phyloP scores from a whole-genome alignment of 2,888 invertebrate genomes.

The Apeira syringaria region DNA sequence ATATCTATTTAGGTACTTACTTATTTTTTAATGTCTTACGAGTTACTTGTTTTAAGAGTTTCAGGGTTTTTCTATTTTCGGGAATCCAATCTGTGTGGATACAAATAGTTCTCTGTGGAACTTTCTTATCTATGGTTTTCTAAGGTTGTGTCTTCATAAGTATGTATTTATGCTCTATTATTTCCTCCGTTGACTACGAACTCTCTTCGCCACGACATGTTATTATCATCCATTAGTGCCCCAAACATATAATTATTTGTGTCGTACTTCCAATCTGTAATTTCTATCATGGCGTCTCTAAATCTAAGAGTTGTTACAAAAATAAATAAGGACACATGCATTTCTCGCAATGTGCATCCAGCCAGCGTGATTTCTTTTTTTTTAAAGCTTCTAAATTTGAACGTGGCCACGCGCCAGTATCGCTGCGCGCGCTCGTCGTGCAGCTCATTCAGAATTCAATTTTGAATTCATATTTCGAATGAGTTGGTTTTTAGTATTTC shows the following conservation, averaged over 20 bases:
- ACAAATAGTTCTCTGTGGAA: no score
- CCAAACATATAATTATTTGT: slow-evolving; percentile 2
- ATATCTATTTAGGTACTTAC: no score
- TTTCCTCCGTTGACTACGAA: slow-evolving; percentile 21
- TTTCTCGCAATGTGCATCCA: slow-evolving; percentile 75
- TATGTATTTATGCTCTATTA: slow-evolving; percentile 6
- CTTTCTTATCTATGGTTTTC: background rate
- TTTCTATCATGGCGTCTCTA: slow-evolving; percentile 33
- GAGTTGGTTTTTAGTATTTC: slow-evolving; percentile 13
- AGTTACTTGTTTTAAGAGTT: no score
- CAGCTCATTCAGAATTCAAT: slow-evolving; percentile 51
- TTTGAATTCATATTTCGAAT: slow-evolving; percentile 39
- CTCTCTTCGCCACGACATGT: slow-evolving; percentile 9
- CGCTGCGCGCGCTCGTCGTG: slow-evolving; percentile 60
- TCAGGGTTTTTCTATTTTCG: no score
- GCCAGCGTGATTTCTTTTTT: slow-evolving; percentile 56
- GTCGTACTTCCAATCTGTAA: slow-evolving; percentile 29
- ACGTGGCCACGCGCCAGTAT: slow-evolving; percentile 76
- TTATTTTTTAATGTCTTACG: no score
- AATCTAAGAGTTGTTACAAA: slow-evolving; percentile 49
- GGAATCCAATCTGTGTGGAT: no score
- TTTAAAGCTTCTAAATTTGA: slow-evolving; percentile 76
- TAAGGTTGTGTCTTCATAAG: no score
- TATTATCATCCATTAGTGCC: slow-evolving; percentile 13
- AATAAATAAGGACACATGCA: slow-evolving; percentile 61